Evolutionary conservation across 2,888 invertebrate genomes (phyloP), one percentile per base, ranked within the genome.

Genomic region (Brenthis daphne): DNA sequence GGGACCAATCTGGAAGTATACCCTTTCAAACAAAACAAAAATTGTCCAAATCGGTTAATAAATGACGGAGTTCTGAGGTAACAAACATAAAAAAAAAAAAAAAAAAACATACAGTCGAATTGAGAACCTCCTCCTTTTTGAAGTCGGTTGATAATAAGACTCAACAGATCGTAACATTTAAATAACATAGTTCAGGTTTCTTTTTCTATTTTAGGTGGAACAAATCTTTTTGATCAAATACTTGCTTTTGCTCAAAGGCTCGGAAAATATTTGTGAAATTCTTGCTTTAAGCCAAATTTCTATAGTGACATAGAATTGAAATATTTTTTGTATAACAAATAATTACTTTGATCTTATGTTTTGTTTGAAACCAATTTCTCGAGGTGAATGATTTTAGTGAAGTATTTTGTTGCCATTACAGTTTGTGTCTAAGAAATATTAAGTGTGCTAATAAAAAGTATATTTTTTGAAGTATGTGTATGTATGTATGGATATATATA

Each of bases 271-370:
- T 33, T 51, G 20, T 51, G 50, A 16, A 65, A 57, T 65, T 58
- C 4, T 53, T 65, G 65, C 51, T 65, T 51, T 24, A 13, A 57
- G 47, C 56, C 12, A 50, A 65, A 57, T 50, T 57, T 50, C 65
- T 65, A 37, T 20, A n/a, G 57, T 14, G 57, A 43, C 53, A 57
- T n/a, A 57, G 50, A n/a, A 24, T 65, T 51, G 29, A 57, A 57
- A 57, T 50, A 43, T n/a, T 51, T 29, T 37, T 20, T 43, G 43
- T 58, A 53, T 57, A 51, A n/a, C 20, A 54, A 65, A 65, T 24
- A 47, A 29, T 48, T 48, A 56, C 48, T 55, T 54, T 64, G 55
- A 55, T 64, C 64, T 64, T 55, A 55, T 64, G 64, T 56, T 48
- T 55, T 43, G 5, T 33, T 29, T 20, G 3, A 47, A 53, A 53